Conservation (phyloP, 2,888 invertebrate species). For the Clusia tigrina region DNA sequence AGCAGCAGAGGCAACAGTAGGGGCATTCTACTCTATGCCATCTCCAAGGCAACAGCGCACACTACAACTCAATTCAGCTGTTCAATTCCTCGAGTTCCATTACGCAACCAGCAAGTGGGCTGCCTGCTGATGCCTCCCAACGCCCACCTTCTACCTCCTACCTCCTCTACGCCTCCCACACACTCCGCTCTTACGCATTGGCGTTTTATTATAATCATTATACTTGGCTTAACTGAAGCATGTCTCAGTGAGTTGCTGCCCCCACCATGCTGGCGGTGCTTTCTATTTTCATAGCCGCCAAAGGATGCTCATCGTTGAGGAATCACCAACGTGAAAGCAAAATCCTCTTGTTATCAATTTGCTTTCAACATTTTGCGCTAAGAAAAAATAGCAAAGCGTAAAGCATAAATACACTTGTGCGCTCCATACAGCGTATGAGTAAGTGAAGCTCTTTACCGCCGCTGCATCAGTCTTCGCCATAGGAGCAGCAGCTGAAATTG, state of each 20-base stretch:
- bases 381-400: constrained; percentile 16
- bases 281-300: constrained; percentile 26
- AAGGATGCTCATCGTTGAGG: constrained; percentile 53
- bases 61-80: too few species aligned
- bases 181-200: constrained; percentile 3
- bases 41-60: too few species aligned
- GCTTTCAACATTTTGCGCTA: constrained; percentile 50
- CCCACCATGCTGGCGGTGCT: constrained; percentile 14
- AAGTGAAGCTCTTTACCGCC: background rate
- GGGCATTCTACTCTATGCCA: too few species aligned
- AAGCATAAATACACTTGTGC: constrained; percentile 15
- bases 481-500: background rate
- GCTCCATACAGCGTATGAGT: background rate
- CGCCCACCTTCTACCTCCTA: background rate
- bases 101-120: background rate
- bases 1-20: too few species aligned
- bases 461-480: background rate
- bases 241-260: constrained; percentile 24
- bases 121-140: too few species aligned
- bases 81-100: background rate
- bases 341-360: constrained; percentile 60
- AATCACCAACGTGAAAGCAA: constrained; percentile 53
- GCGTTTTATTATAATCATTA: constrained; percentile 50
- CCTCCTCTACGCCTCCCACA: too few species aligned
- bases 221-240: constrained; percentile 50